Evolutionary conservation across 2,888 invertebrate species (phyloP), one percentile per base, ranked within the genome.

Genomic region (Bruchidius siliquastri): DNA sequence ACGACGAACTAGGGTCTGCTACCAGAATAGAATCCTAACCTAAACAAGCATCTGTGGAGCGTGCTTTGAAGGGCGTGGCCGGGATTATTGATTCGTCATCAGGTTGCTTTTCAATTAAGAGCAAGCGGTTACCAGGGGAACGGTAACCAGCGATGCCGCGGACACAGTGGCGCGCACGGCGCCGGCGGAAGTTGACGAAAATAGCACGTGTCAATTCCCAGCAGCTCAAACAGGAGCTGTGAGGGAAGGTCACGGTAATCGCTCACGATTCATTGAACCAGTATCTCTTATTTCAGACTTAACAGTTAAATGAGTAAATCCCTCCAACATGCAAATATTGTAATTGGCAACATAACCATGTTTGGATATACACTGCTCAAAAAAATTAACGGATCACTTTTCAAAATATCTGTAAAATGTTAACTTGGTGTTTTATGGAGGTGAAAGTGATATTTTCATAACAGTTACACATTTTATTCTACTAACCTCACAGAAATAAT

Each of bases 61-160:
- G 77, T 76, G 79, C 76, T 77, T 75, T 73, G 76, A 72, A 78
- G 80, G 79, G 80, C 79, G 79, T 79, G 79, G 79, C 73, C 82
- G 83, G 82, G 84, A 85, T 86, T 87, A 87, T 87, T 86, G 87
- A 87, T 87, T 87, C 86, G 86, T 87, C 86, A 87, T 87, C 87
- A 86, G 86, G 86, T 87, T 85, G 86, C 85, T 86, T 87, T 87
- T 86, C 87, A 87, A 87, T 87, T 87, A 87, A 87, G 86, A 86
- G 86, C 86, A 85, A 86, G 86, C 86, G 86, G 87, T 87, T 85
- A 85, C 86, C 85, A 86, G 82, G 87, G 87, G 84, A 85, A 87
- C 87, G 83, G 81, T 81, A 79, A 82, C 81, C 78, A 77, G 79
- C 72, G 76, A 75, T 75, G 77, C 73, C 73, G 72, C 70, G 70